Percentiles rank a stretch among this genome's conserved stretches.
phyloP scores from a whole-genome alignment of 2,797 vertebrate species.

The Poeciliopsis gracilis region DNA sequence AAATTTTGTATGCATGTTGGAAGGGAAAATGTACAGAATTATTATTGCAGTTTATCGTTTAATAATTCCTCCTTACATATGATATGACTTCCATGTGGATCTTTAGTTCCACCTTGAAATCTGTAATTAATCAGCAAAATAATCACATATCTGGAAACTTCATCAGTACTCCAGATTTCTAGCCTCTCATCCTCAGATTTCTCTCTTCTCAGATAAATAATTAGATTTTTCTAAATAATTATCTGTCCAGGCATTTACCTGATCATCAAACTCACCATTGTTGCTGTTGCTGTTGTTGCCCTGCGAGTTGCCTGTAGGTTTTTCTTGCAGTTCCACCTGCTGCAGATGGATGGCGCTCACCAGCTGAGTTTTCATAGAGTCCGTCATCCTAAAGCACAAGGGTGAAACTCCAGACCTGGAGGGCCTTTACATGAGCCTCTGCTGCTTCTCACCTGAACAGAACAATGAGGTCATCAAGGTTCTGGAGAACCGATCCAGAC shows the following conservation, averaged over 20 bases:
- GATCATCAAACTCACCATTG: conserved; percentile 27
- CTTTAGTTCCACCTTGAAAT: too few species aligned
- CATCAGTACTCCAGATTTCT: background rate
- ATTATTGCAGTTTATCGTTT: too few species aligned
- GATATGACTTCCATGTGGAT: too few species aligned
- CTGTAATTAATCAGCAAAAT: too few species aligned
- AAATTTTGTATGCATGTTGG: background rate
- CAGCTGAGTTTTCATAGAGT: conserved; percentile 70
- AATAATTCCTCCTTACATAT: too few species aligned
- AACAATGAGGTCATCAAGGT: too few species aligned
- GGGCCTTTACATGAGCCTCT: too few species aligned
- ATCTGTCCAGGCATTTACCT: background rate
- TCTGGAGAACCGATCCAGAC: too few species aligned
- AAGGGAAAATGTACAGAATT: background rate
- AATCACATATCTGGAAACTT: background rate
- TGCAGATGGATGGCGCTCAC: conserved; percentile 81
- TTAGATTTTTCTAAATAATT: background rate
- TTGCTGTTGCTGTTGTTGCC: conserved; percentile 7
- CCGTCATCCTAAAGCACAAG: conserved; percentile 34
- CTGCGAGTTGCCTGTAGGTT: conserved; percentile 8
- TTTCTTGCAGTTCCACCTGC: conserved; percentile 65
- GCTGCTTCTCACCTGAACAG: too few species aligned
- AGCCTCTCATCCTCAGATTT: background rate
- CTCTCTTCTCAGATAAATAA: background rate
- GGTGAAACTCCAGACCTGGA: too few species aligned